Percentiles rank a stretch among this genome's conserved stretches.
phyloP scores from a whole-genome alignment of 2,113 vertebrate genomes.

The Erythrocercus mccallii region DNA sequence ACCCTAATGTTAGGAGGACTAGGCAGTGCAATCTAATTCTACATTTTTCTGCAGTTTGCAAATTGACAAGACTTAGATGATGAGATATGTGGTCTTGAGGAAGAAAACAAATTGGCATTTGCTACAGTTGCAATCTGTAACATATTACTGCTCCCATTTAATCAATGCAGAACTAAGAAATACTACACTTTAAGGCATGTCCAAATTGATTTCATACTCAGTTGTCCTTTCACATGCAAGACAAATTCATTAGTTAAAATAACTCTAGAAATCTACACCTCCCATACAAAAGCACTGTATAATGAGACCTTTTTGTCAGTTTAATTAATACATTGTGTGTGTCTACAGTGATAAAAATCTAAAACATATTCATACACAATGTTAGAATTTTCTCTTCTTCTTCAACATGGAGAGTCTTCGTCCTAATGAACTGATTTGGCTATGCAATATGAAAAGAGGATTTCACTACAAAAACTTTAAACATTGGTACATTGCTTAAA shows the following conservation, averaged over 20 bases:
- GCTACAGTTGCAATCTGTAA: background rate
- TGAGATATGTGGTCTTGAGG: background rate
- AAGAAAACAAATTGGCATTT: conserved; percentile 43
- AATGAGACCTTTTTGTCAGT: background rate
- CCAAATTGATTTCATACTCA: conserved; percentile 64
- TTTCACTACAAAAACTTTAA: background rate
- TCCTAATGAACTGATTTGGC: background rate
- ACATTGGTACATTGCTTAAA: background rate
- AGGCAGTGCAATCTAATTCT: background rate
- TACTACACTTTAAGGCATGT: conserved; percentile 48
- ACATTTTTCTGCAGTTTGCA: background rate
- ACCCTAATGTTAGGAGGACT: background rate
- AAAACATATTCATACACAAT: background rate
- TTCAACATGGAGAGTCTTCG: background rate
- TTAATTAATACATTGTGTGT: background rate
- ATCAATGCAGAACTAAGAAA: conserved; percentile 52
- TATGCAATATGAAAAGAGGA: background rate
- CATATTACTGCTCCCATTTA: conserved; percentile 53
- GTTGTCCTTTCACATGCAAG: conserved; percentile 57
- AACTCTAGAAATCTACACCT: background rate
- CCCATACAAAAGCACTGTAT: background rate
- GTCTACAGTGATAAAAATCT: background rate
- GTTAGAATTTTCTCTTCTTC: background rate
- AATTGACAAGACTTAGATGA: conserved; percentile 26
- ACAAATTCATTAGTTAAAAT: conserved; percentile 59